Percentiles rank a stretch among this genome's conserved stretches.
Evolutionary conservation across 1,140 invertebrate species (phyloP).

Genomic region (Diplogasteroides magnus): DNA sequence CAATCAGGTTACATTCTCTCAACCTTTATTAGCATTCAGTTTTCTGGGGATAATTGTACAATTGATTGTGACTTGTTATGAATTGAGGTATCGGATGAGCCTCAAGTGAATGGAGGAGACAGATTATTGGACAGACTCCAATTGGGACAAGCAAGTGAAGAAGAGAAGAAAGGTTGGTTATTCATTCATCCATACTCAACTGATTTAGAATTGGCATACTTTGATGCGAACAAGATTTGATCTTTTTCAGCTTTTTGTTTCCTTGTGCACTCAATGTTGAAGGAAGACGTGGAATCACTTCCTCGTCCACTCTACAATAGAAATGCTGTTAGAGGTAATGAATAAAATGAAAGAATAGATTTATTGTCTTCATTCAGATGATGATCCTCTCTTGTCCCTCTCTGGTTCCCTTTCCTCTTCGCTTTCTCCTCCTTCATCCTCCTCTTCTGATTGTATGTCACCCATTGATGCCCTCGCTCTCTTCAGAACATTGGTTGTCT

Average conservation of each 20-base stretch:
- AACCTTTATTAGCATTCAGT: too few relatives aligned
- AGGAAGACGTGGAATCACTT: neutral
- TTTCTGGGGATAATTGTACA: too few relatives aligned
- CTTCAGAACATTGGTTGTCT: too few relatives aligned
- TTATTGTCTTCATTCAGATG: neutral
- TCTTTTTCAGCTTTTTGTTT: neutral
- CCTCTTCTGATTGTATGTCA: too few relatives aligned
- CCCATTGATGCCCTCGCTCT: too few relatives aligned
- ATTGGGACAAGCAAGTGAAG: neutral
- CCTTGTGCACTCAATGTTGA: neutral
- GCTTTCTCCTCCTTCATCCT: neutral
- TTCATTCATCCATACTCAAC: neutral
- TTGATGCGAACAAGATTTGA: too few relatives aligned
- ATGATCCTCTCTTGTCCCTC: neutral
- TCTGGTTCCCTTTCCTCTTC: neutral
- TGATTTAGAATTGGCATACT: too few relatives aligned
- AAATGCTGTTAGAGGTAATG: neutral
- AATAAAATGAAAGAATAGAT: neutral
- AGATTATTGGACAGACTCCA: neutral
- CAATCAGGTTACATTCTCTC: too few relatives aligned
- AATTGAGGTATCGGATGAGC: too few relatives aligned
- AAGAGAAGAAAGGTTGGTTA: neutral
- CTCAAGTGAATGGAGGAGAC: neutral
- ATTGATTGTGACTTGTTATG: too few relatives aligned
- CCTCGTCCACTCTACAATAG: neutral